Conservation (phyloP, 2,797 vertebrate genomes). For the Sebastes itinus region DNA sequence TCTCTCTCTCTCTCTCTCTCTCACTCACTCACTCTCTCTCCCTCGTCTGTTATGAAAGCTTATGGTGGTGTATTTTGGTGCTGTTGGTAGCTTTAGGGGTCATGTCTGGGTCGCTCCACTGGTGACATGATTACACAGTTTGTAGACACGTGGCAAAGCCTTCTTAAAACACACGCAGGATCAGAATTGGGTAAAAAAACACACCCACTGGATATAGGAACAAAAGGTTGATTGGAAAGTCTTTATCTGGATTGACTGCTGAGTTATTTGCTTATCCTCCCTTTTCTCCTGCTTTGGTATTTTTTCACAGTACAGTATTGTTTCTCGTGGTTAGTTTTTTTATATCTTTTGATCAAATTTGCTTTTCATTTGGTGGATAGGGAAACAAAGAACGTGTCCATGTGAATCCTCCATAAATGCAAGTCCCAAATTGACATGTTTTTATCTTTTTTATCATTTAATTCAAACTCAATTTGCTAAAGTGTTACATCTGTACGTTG, state of each 20-base stretch:
- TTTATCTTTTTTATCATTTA: neutral
- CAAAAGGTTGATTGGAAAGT: slow-evolving; percentile 14
- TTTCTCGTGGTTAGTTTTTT: neutral
- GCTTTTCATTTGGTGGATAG: neutral
- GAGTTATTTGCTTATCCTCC: neutral
- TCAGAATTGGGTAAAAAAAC: slow-evolving; percentile 19
- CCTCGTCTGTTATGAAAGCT: slow-evolving; percentile 37
- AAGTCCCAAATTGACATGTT: neutral
- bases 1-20: too few species aligned
- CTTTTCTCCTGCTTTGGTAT: neutral
- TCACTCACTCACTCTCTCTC: neutral
- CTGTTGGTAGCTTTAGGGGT: slow-evolving; percentile 61
- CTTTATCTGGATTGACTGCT: neutral
- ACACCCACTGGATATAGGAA: neutral
- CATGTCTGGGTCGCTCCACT: slow-evolving; percentile 70
- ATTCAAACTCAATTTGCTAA: neutral
- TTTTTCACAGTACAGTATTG: neutral
- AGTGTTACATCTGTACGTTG: neutral
- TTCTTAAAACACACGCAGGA: slow-evolving; percentile 53
- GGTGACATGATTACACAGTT: slow-evolving; percentile 65
- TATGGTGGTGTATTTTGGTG: slow-evolving; percentile 38
- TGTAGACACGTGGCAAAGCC: slow-evolving; percentile 51
- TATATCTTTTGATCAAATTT: neutral
- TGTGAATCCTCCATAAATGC: neutral
- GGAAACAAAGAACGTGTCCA: neutral